Percentiles rank a stretch among this genome's conserved stretches.
phyloP scores from a whole-genome alignment of 2,888 invertebrate genomes.

The Tortricodes alternella region DNA sequence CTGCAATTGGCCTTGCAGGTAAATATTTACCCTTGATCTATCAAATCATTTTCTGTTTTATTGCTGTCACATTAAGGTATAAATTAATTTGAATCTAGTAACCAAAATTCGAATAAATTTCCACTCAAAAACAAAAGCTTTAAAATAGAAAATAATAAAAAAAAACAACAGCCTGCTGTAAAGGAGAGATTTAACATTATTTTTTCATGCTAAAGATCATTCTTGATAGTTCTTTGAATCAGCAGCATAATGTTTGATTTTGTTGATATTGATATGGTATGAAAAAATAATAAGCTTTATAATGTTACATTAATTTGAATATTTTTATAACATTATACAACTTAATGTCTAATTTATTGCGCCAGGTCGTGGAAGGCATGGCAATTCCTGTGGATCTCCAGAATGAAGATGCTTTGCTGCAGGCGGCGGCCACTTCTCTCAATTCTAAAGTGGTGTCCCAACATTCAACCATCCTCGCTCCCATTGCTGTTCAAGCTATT shows the following conservation, averaged over 20 bases:
- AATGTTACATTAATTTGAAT: no score
- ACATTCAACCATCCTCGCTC: constrained; percentile 96
- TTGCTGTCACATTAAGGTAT: neutral
- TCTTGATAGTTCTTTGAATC: no score
- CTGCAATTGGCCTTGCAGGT: constrained; percentile 87
- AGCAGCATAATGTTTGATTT: no score
- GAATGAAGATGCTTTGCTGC: constrained; percentile 93
- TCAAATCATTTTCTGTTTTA: neutral
- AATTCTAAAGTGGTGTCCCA: constrained; percentile 99
- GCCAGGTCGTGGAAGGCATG: constrained; percentile 92
- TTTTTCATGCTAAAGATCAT: no score
- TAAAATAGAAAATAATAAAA: no score
- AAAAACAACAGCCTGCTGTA: no score
- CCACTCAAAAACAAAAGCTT: no score
- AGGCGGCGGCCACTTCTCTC: constrained; percentile 98
- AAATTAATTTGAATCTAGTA: constrained; percentile 41
- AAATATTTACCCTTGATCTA: constrained; percentile 3
- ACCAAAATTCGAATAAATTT: neutral
- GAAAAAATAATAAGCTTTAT: no score
- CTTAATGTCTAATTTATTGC: neutral
- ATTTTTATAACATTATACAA: no score
- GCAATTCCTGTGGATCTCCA: constrained; percentile 92
- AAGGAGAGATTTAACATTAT: no score
- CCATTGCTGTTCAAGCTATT: constrained; percentile 98
- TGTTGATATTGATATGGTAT: no score